A percentile compares a stretch with the other conserved stretches of the same genome.
Evolutionary conservation across 2,797 vertebrate species (phyloP).

Genomic region (Rhinophrynus dorsalis): DNA sequence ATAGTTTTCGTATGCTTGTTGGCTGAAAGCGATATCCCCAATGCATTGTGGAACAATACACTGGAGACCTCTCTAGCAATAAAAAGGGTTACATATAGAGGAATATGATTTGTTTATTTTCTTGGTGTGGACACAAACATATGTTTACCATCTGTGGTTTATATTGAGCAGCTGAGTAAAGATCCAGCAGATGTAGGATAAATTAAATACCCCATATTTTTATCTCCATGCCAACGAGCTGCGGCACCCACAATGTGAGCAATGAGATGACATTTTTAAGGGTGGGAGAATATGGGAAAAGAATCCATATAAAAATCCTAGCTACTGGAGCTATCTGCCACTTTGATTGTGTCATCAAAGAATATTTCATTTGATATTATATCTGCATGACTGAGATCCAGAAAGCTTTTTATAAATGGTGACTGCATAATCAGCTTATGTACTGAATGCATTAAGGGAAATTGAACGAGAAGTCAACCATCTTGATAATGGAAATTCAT

Average conservation of each 20-base stretch:
- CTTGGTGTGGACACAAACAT: slow-evolving; percentile 64
- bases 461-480: slow-evolving; percentile 45
- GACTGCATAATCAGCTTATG: slow-evolving; percentile 38
- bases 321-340: background rate
- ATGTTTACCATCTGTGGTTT: slow-evolving; percentile 75
- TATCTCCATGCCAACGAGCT: slow-evolving; percentile 58
- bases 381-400: background rate
- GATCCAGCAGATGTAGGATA: slow-evolving; percentile 64
- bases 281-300: background rate
- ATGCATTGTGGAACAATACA: too few species aligned
- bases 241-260: too few species aligned
- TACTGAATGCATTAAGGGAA: slow-evolving; percentile 46
- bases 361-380: slow-evolving; percentile 10
- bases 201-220: slow-evolving; percentile 64
- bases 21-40: too few species aligned
- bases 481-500: slow-evolving; percentile 53
- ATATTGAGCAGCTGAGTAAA: slow-evolving; percentile 66
- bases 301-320: too few species aligned
- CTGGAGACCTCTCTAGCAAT: too few species aligned
- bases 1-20: too few species aligned
- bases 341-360: slow-evolving; percentile 3
- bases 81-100: too few species aligned
- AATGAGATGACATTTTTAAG: too few species aligned
- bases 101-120: slow-evolving; percentile 47
- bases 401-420: slow-evolving; percentile 30